A percentile compares a stretch with the other conserved stretches of the same genome.
These are phyloP conservation scores for Musca domestica DNA, from an alignment of 1,140 invertebrate genomes.

Conservation along the genomic window DNA sequence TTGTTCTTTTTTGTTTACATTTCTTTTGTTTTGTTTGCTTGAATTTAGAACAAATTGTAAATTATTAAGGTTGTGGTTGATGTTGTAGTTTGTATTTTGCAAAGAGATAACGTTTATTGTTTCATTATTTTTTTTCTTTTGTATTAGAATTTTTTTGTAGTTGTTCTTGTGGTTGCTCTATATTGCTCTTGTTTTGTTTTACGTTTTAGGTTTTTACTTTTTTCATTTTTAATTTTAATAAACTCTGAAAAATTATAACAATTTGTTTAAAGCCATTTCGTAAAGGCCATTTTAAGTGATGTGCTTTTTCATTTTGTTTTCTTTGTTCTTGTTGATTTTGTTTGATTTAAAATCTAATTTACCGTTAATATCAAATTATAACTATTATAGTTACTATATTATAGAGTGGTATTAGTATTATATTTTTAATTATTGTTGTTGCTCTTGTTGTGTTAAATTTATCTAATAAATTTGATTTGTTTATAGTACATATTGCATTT, in stretches of 20 bases:
- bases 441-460: too few species aligned
- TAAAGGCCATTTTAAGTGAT: conserved; percentile 22
- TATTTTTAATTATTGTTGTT: too few species aligned
- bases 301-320: neutral
- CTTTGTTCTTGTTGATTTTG: too few species aligned
- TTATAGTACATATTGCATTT: too few species aligned
- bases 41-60: neutral
- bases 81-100: neutral
- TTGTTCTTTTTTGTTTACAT: neutral
- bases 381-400: too few species aligned
- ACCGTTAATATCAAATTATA: neutral
- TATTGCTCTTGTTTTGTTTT: neutral
- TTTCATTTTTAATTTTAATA: neutral
- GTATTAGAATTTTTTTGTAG: too few species aligned
- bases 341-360: conserved; percentile 19
- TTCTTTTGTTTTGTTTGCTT: neutral
- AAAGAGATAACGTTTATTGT: too few species aligned
- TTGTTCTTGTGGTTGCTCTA: neutral
- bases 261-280: conserved; percentile 21
- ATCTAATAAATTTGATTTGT: neutral
- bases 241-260: conserved; percentile 21
- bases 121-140: too few species aligned
- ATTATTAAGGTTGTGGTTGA: neutral
- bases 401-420: too few species aligned
- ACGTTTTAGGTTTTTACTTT: neutral